Conservation (phyloP, 2,888 invertebrate species). For the Pegoplata infirma region DNA sequence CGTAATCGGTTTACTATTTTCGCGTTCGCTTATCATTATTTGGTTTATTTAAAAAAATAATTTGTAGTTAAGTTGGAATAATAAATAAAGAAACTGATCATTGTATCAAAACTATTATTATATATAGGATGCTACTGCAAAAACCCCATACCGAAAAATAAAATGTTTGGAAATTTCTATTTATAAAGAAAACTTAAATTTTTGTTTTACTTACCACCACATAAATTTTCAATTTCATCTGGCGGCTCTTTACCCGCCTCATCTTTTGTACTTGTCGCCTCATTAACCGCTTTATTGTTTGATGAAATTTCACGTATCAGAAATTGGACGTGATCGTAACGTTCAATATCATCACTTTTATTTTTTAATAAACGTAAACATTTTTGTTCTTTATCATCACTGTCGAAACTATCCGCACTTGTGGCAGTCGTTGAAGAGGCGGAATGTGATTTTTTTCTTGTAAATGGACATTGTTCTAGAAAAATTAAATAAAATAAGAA, state of each 20-base stretch:
- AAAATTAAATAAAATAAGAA: no score
- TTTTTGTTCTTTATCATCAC: constrained; percentile 73
- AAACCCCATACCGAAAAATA: no score
- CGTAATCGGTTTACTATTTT: no score
- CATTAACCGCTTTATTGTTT: constrained; percentile 79
- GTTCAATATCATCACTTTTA: constrained; percentile 78
- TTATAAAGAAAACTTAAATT: no score
- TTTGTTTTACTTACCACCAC: constrained; percentile 76
- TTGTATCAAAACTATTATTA: no score
- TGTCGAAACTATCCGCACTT: constrained; percentile 68
- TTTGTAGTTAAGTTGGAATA: no score
- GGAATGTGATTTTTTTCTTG: constrained; percentile 64
- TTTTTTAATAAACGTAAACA: constrained; percentile 75
- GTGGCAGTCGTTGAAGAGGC: constrained; percentile 56
- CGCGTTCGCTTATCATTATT: no score
- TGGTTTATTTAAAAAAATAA: no score
- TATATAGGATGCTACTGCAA: no score
- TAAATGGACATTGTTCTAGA: constrained; percentile 63
- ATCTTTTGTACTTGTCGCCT: constrained; percentile 79
- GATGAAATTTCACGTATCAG: constrained; percentile 92
- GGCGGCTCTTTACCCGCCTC: constrained; percentile 72
- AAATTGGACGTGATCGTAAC: constrained; percentile 93
- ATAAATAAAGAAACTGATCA: no score
- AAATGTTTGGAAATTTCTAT: no score
- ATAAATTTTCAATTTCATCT: constrained; percentile 77